These are phyloP conservation scores for Mellilla xanthometata DNA, from an alignment of 2,888 invertebrate genomes.

Conservation along the genomic window DNA sequence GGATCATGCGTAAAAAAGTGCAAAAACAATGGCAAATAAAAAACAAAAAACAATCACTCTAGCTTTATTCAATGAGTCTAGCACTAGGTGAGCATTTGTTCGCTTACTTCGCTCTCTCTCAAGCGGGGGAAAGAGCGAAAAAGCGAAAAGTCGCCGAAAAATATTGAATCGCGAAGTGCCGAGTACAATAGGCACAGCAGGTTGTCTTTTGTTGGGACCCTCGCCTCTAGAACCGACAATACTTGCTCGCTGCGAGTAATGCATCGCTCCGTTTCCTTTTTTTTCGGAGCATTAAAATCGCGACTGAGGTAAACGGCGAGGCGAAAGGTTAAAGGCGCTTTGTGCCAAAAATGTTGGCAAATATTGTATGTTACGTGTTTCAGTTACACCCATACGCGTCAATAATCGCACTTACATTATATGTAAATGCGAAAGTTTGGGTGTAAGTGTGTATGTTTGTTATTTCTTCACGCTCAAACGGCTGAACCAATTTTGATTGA, in stretches of 20 bases:
- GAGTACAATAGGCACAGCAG: slow-evolving; percentile 77
- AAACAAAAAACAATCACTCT: slow-evolving; percentile 51
- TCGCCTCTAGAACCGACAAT: slow-evolving; percentile 46
- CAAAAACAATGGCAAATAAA: slow-evolving; percentile 56
- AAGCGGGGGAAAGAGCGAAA: too few species aligned
- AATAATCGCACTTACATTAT: too few species aligned
- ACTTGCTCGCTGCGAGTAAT: slow-evolving; percentile 60
- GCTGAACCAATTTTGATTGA: too few species aligned
- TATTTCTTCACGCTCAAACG: too few species aligned
- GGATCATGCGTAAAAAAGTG: slow-evolving; percentile 51
- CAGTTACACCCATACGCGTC: too few species aligned
- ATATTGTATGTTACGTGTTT: background rate
- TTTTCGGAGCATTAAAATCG: slow-evolving; percentile 49
- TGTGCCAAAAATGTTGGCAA: background rate
- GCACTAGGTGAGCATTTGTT: slow-evolving; percentile 65
- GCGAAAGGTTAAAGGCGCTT: slow-evolving; percentile 1
- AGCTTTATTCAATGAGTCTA: slow-evolving; percentile 21
- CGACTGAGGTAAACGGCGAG: slow-evolving; percentile 44
- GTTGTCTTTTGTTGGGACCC: slow-evolving; percentile 63
- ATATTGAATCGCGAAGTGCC: slow-evolving; percentile 79
- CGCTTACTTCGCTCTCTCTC: slow-evolving; percentile 51
- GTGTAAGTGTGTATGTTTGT: too few species aligned
- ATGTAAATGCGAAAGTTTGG: too few species aligned
- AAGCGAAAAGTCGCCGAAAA: slow-evolving; percentile 68
- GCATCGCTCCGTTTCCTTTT: slow-evolving; percentile 58